phyloP scores from a whole-genome alignment of 2,797 vertebrate species.

The Falco cherrug region DNA sequence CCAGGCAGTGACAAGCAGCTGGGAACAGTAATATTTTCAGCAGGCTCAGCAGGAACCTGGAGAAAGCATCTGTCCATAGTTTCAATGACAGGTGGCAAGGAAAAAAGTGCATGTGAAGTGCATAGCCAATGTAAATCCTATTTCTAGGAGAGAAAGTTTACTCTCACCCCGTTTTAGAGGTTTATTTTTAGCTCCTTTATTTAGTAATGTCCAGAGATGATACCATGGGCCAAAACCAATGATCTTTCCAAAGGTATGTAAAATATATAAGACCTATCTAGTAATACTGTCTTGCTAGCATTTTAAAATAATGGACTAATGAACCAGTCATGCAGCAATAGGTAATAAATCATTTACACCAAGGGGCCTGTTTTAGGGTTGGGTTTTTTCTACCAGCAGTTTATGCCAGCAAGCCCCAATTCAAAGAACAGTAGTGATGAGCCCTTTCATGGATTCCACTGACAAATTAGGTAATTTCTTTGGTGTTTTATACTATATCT shows the following conservation, averaged over 20 bases:
- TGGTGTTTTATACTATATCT: not conserved
- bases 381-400: not conserved
- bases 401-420: not conserved
- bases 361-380: not conserved
- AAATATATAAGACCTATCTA: not conserved
- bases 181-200: slow-evolving; percentile 13
- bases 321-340: not conserved
- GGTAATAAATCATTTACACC: not conserved
- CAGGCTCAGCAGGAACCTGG: slow-evolving; percentile 38
- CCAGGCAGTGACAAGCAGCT: not conserved
- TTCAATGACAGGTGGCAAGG: slow-evolving; percentile 36
- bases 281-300: not conserved
- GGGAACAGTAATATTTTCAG: slow-evolving; percentile 43
- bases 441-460: not conserved
- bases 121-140: not conserved
- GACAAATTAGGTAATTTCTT: slow-evolving; percentile 18
- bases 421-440: not conserved
- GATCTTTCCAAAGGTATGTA: slow-evolving; percentile 1
- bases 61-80: slow-evolving; percentile 33
- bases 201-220: not conserved
- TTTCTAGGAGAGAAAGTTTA: not conserved
- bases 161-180: not conserved
- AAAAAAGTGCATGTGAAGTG: not conserved
- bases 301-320: not conserved
- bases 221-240: not conserved